Conservation (phyloP, 2,113 vertebrate genomes). For the Protobothrops mucrosquamatus region DNA sequence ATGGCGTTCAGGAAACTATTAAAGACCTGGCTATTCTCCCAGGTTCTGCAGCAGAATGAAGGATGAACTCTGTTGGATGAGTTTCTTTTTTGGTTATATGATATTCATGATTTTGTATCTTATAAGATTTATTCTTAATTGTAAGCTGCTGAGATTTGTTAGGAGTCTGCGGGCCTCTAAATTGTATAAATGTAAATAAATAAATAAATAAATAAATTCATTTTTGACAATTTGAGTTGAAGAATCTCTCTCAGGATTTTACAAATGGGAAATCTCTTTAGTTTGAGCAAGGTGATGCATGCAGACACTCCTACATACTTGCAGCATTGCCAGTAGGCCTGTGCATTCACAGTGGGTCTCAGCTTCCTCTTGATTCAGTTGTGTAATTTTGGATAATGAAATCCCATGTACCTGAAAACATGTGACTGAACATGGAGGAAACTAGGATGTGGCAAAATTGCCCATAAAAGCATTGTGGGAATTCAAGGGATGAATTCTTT, state of each 20-base stretch:
- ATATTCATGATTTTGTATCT: background rate
- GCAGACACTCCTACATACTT: background rate
- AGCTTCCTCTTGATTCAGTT: background rate
- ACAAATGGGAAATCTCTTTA: background rate
- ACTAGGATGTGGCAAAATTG: background rate
- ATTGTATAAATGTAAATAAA: background rate
- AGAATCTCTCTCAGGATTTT: background rate
- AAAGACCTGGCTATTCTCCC: background rate
- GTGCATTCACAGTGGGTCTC: background rate
- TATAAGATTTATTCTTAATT: background rate
- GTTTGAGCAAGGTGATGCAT: background rate
- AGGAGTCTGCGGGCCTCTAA: background rate
- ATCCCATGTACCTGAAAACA: background rate
- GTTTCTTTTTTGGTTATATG: background rate
- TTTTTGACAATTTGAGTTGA: background rate
- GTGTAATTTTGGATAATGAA: background rate
- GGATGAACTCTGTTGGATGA: background rate
- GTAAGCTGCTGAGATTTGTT: background rate
- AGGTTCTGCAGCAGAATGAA: background rate
- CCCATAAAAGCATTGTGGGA: background rate
- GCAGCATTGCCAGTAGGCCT: background rate
- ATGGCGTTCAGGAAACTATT: background rate
- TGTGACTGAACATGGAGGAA: background rate
- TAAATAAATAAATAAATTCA: too few relatives aligned
- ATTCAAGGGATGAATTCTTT: background rate